These are phyloP conservation scores for Drosophila macrothrix DNA, from an alignment of 2,888 invertebrate genomes.

Conservation along the genomic window DNA sequence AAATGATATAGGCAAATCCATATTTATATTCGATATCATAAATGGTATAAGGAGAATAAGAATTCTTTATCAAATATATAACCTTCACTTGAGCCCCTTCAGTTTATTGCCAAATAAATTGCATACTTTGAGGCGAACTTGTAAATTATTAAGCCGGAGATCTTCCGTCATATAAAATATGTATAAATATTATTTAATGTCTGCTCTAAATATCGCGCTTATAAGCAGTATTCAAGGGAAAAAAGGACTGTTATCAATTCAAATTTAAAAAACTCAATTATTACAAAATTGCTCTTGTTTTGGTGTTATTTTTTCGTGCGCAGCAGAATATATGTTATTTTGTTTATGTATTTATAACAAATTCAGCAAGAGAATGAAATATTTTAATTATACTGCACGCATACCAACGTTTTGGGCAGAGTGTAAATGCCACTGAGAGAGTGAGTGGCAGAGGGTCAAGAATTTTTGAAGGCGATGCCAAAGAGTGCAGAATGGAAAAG, in stretches of 20 bases:
- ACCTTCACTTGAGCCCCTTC: neutral
- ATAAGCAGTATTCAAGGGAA: neutral
- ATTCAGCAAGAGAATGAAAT: neutral
- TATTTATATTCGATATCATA: neutral
- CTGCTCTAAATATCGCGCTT: neutral
- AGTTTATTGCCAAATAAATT: neutral
- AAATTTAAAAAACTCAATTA: neutral
- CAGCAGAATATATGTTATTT: neutral
- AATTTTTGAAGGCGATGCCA: constrained; percentile 6
- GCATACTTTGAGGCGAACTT: constrained; percentile 32
- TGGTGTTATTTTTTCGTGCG: neutral
- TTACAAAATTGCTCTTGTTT: neutral
- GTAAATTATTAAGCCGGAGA: neutral
- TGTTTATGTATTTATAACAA: neutral
- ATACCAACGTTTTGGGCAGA: constrained; percentile 14
- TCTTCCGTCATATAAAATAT: neutral
- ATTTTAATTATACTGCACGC: neutral
- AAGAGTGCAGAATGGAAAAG: constrained; percentile 6
- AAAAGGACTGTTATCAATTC: neutral
- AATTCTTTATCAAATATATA: neutral
- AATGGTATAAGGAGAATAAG: neutral
- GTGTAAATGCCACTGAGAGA: constrained; percentile 22
- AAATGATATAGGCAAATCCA: neutral
- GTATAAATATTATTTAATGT: neutral
- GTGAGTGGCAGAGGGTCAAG: constrained; percentile 29